phyloP scores from a whole-genome alignment of 2,888 invertebrate genomes.

The Hirtodrosophila histrioides region DNA sequence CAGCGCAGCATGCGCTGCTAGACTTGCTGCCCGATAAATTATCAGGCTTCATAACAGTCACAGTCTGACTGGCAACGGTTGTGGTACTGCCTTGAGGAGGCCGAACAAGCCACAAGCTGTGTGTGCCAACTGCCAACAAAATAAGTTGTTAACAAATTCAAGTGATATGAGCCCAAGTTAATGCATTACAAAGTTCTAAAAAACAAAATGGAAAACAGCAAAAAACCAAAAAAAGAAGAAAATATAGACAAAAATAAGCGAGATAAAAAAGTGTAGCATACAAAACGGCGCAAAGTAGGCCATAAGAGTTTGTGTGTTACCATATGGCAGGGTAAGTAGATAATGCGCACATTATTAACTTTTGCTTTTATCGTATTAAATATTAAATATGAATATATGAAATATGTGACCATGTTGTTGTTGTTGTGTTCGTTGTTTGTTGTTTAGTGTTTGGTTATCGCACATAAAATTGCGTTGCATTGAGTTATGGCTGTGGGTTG shows the following conservation, averaged over 20 bases:
- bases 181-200: conserved; percentile 7
- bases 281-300: conserved; percentile 36
- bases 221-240: neutral
- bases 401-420: conserved; percentile 13
- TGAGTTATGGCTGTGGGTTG: conserved; percentile 31
- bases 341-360: conserved; percentile 67
- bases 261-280: conserved; percentile 31
- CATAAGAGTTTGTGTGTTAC: conserved; percentile 29
- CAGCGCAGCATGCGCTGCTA: conserved; percentile 67
- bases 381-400: conserved; percentile 24
- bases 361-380: conserved; percentile 73
- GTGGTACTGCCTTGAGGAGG: conserved; percentile 45
- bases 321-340: conserved; percentile 74
- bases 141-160: conserved; percentile 41
- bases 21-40: conserved; percentile 82
- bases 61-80: conserved; percentile 73
- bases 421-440: conserved; percentile 1
- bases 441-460: conserved; percentile 30
- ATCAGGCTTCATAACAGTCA: conserved; percentile 80
- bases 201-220: neutral
- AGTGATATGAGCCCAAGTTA: conserved; percentile 32
- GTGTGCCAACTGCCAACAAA: conserved; percentile 6
- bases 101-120: neutral
- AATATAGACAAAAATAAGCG: no score
- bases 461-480: conserved; percentile 34